phyloP scores from a whole-genome alignment of 2,888 invertebrate species.

The Monopis laevigella region DNA sequence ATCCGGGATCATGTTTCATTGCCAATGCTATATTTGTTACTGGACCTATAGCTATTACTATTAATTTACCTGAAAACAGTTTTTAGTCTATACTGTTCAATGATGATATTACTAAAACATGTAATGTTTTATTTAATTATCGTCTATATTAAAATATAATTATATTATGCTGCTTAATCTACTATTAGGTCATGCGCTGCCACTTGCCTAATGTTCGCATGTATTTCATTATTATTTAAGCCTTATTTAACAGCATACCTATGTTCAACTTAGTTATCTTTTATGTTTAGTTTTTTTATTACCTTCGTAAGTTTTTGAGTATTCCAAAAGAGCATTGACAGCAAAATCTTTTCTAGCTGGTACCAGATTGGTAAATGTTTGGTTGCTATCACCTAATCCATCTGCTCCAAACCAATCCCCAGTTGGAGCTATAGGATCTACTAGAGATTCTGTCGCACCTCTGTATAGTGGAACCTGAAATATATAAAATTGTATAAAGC shows the following conservation, averaged over 20 bases:
- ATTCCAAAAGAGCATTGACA: conserved; percentile 65
- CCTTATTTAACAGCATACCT: not conserved
- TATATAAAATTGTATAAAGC: too few species aligned
- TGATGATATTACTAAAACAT: too few species aligned
- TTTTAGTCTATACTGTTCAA: too few species aligned
- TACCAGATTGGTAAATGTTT: conserved; percentile 46
- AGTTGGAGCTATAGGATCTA: conserved; percentile 33
- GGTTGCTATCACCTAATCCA: conserved; percentile 74
- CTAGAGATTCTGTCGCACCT: conserved; percentile 65
- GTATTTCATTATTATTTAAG: conserved; percentile 12
- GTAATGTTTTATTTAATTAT: too few species aligned
- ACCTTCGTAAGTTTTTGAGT: conserved; percentile 67
- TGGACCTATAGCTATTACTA: conserved; percentile 75
- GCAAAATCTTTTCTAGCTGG: conserved; percentile 63
- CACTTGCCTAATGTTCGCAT: too few species aligned
- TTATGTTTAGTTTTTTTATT: too few species aligned
- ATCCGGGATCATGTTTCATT: conserved; percentile 72
- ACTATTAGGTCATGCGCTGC: too few species aligned
- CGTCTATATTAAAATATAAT: too few species aligned
- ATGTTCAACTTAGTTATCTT: too few species aligned
- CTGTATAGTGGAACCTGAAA: conserved; percentile 75
- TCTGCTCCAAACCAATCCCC: conserved; percentile 69
- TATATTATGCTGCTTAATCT: too few species aligned
- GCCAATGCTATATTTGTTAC: conserved; percentile 84
- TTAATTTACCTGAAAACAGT: conserved; percentile 60